Evolutionary conservation across 92 coral and sea anemone genomes (phyloP), one percentile per base, ranked within the genome.

Genomic region (Actinostola sp.): DNA sequence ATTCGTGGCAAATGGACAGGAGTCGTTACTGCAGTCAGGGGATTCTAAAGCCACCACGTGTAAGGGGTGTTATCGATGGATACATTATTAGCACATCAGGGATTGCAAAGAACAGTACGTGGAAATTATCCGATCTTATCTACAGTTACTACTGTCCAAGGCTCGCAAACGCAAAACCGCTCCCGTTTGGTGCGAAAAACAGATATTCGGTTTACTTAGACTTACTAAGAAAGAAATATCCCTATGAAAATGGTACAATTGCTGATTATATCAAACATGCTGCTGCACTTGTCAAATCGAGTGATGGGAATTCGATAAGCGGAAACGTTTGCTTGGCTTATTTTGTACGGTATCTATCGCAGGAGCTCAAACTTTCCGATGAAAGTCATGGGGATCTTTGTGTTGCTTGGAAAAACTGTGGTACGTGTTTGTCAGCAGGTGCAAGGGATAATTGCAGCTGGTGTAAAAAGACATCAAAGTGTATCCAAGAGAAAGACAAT

Each of bases 41-140:
- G 15, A 32, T 52, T 13, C 56, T 84, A 41, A 26, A 55, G 46
- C 24, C 53, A 21, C 25, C 72, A 31, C 77, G 76, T 52, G 31
- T 84, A 25, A 57, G 26, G 25, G 78, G 89, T 14, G 73, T 79
- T 14, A 32, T 84, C 46, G 89, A 84, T 52, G 89, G 89, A 0
- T 84, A 54, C 24, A 30, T 63, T 41, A 42, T 84, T 8, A 81
- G 89, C 6, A 21, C 31, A 24, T 54, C 23, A 29, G 65, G 30
- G 50, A 36, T 48, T 13, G 19, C 68, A 23, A 57, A 57, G 1
- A 33, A 60, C 19, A 17, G 23, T 31, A 59, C 52, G 0, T 75
- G 24, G 71, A 71, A 32, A 57, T 59, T 84, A 8, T 84, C 89
- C 21, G 72, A 78, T 20, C 4, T 78, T 25, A n/a, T 84, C 3